Evolutionary conservation across 2,888 invertebrate species (phyloP).

Genomic region (Micoletzkya japonica): DNA sequence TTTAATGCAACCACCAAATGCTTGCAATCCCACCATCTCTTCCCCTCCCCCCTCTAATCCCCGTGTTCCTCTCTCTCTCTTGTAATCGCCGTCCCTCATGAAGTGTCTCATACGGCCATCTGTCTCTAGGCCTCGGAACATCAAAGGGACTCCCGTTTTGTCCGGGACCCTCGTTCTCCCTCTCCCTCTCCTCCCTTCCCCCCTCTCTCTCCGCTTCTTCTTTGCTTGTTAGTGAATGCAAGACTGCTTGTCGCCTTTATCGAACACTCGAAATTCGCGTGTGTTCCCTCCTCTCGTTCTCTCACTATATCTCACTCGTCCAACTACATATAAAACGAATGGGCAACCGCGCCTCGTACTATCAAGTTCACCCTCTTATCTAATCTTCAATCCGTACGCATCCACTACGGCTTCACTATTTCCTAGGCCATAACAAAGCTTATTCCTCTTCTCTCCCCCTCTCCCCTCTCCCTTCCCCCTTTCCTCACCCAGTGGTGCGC

Average conservation of each 20-base stretch:
- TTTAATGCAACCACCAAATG: too few relatives aligned
- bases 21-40: too few relatives aligned
- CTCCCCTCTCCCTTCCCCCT: conserved; percentile 13
- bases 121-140: background rate
- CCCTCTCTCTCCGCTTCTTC: conserved; percentile 5
- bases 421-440: background rate
- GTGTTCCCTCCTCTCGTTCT: conserved; percentile 4
- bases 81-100: too few relatives aligned
- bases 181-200: conserved; percentile 8
- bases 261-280: conserved; percentile 10
- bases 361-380: conserved; percentile 13
- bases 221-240: conserved; percentile 20
- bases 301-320: conserved; percentile 6
- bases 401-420: background rate
- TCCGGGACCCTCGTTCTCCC: background rate
- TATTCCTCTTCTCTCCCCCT: conserved; percentile 19
- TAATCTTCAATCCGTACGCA: conserved; percentile 10
- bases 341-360: too few relatives aligned
- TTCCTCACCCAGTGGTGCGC: too few relatives aligned
- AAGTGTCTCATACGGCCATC: too few relatives aligned
- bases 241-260: conserved; percentile 2
- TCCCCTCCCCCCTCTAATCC: too few relatives aligned
- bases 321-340: too few relatives aligned
- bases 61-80: too few relatives aligned
- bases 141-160: background rate